phyloP scores from a whole-genome alignment of 2,113 vertebrate genomes.

The Sylvietta virens region DNA sequence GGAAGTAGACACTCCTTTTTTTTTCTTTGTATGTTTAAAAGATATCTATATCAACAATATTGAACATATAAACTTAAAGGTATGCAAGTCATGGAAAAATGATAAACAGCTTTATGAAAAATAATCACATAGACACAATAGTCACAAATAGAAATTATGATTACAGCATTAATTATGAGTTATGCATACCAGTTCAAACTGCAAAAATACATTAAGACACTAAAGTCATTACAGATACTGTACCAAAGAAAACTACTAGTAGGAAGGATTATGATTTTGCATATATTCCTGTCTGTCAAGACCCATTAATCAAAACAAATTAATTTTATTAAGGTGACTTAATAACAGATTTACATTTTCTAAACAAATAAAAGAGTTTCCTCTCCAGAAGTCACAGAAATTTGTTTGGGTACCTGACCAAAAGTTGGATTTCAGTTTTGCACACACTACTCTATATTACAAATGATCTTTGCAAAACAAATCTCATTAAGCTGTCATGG shows the following conservation, averaged over 20 bases:
- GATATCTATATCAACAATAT: neutral
- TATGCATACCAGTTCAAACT: neutral
- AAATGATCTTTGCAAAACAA: neutral
- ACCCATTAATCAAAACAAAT: neutral
- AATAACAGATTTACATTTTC: neutral
- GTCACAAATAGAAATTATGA: neutral
- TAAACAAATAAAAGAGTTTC: neutral
- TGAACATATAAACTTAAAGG: neutral
- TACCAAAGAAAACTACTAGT: neutral
- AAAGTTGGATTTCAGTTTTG: neutral
- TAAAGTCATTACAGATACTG: neutral
- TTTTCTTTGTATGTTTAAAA: neutral
- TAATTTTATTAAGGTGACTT: neutral
- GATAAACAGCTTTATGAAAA: neutral
- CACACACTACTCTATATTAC: neutral
- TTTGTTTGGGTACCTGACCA: neutral
- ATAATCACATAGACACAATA: neutral
- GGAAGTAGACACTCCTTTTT: neutral
- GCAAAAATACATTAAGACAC: neutral
- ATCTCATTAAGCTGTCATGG: neutral
- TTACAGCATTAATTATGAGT: neutral
- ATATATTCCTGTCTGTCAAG: neutral
- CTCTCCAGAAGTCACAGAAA: neutral
- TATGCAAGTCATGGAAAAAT: neutral
- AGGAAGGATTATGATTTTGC: neutral